Percentiles rank a stretch among this genome's conserved stretches.
Evolutionary conservation across 1,140 invertebrate genomes (phyloP).

Genomic region (Dinothrombium tinctorium): DNA sequence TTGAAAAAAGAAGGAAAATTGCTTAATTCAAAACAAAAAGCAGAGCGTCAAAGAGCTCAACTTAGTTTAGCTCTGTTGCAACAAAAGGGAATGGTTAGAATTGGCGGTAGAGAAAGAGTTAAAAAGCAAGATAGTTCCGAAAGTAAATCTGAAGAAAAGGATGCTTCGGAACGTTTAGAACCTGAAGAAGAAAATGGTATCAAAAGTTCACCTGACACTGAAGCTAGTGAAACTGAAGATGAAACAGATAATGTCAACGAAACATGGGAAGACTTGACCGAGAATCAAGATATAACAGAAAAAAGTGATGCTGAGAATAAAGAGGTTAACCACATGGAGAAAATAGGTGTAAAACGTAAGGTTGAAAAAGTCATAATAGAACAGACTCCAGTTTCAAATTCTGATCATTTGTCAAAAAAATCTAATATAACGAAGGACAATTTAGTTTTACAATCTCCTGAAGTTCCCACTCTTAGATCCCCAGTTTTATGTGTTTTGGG

Average conservation of each 20-base stretch:
- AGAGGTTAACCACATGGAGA: not conserved
- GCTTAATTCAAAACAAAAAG: slow-evolving; percentile 59
- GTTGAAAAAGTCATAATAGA: not conserved
- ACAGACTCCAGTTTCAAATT: too few relatives aligned
- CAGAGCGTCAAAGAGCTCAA: slow-evolving; percentile 45
- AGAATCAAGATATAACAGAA: not conserved
- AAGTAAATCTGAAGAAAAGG: slow-evolving; percentile 10
- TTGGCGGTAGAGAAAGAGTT: slow-evolving; percentile 26
- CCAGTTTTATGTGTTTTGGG: slow-evolving; percentile 95
- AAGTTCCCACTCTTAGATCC: slow-evolving; percentile 36
- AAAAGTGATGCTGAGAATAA: not conserved
- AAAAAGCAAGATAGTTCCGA: slow-evolving; percentile 11
- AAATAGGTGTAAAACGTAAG: not conserved
- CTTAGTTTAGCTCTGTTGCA: slow-evolving; percentile 64
- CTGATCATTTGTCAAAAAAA: slow-evolving; percentile 6
- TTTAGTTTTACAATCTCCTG: slow-evolving; percentile 25
- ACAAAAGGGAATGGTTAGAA: slow-evolving; percentile 48
- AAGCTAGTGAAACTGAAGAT: too few relatives aligned
- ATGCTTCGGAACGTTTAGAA: slow-evolving; percentile 6
- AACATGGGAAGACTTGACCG: slow-evolving; percentile 4
- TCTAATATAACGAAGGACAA: slow-evolving; percentile 37
- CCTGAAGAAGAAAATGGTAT: slow-evolving; percentile 11
- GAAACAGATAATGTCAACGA: slow-evolving; percentile 25
- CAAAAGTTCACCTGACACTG: slow-evolving; percentile 7
- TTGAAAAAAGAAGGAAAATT: slow-evolving; percentile 84